These are phyloP conservation scores for Leptothorax acervorum DNA, from an alignment of 2,888 invertebrate species.

Conservation along the genomic window DNA sequence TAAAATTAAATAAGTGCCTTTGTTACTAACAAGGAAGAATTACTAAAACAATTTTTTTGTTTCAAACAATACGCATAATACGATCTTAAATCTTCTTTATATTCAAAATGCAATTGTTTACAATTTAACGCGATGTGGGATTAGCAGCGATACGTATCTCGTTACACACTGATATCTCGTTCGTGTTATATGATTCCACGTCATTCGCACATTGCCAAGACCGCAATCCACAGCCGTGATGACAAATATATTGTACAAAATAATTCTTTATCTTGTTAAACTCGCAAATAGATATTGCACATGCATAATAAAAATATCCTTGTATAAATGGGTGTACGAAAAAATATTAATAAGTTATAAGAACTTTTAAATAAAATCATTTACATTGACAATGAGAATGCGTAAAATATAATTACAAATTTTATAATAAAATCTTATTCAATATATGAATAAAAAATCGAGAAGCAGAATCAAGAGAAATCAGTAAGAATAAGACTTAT, in stretches of 20 bases:
- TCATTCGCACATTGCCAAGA: conserved; percentile 10
- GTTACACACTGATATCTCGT: not conserved
- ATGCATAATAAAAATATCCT: not conserved
- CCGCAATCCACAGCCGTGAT: not conserved
- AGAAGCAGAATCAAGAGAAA: not conserved
- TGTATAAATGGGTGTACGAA: not conserved
- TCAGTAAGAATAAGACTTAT: not conserved
- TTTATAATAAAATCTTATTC: not conserved
- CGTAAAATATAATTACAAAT: not conserved
- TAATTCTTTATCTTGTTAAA: conserved; percentile 15
- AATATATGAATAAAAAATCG: not conserved
- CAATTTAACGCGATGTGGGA: not conserved
- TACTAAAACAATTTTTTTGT: not conserved
- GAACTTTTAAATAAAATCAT: not conserved
- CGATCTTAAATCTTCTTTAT: not conserved
- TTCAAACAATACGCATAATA: not conserved
- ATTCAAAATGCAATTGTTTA: not conserved
- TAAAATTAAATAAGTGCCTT: not conserved
- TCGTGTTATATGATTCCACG: conserved; percentile 1
- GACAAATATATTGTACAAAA: not conserved
- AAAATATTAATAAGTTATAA: not conserved
- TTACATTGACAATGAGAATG: not conserved
- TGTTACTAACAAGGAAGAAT: not conserved
- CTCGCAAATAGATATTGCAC: not conserved
- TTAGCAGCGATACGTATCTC: conserved; percentile 3